Base-by-base conservation (phyloP, 2,888 invertebrate genomes). In the Tridacna gigas region DNA sequence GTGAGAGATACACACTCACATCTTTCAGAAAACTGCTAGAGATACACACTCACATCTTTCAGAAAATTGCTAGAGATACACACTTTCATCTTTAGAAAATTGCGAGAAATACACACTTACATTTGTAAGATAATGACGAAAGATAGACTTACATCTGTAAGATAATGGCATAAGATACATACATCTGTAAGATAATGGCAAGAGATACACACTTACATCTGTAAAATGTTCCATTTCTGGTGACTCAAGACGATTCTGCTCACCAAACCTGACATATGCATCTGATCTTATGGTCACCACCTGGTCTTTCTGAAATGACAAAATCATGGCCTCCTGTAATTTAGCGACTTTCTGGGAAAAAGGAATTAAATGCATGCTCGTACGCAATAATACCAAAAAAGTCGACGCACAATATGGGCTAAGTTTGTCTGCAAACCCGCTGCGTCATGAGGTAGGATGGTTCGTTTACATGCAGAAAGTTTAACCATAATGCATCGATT, bases 251-350 rank as follows among this genome's bases (percentile, higher is more conserved):
- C 84, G 51, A 2, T 79, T 20, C 47, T 61, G 65, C 4, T 80
- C 82, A n/a, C 56, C 63, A 20, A 84, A 78, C 45, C 74, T 69
- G 5, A 86, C 73, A 51, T 80, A 79, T 15, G 80, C 78, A 48
- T 84, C 84, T 13, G 88, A 83, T 61, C 47, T 69, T 0, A 84
- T 73, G 0, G 74, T 85, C 9, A 83, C 60, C 25, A 74, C 79
- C 18, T 79, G 61, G 3, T 83, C 84, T n/a, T 81, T 82, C 87
- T 87, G 76, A 18, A 66, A 73, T 1, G 9, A 2, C 1, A 20
- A 56, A 56, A 56, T 20, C 37, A 37, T 4, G 37, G 7, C 2
- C 37, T 37, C 7, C 37, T 7, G 37, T 37, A 37, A 37, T 7
- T 37, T 4, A 37, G 37, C 7, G 37, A 37, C 7, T 37, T 37